Percentiles rank a stretch among this genome's conserved stretches.
Conservation (phyloP, 2,797 vertebrate genomes). For the Salarias fasciatus region DNA sequence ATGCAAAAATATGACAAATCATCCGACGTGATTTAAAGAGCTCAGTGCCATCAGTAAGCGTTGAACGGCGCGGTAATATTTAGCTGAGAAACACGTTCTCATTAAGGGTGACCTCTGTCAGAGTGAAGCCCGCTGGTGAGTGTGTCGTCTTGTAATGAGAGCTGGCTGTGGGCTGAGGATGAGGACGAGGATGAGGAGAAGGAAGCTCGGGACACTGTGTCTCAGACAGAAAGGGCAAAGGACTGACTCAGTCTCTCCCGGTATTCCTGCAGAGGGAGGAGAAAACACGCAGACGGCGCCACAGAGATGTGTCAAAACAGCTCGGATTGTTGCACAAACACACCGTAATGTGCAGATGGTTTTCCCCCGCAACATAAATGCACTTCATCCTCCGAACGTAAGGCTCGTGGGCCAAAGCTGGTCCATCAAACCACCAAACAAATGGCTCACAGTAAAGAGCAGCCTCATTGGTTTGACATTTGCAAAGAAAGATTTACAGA, state of each 20-base stretch:
- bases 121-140: constrained; percentile 32
- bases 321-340: not conserved
- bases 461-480: too few species aligned
- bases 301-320: not conserved
- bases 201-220: constrained; percentile 46
- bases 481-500: too few species aligned
- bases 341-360: not conserved
- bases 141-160: constrained; percentile 58
- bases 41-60: not conserved
- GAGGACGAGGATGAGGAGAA: constrained; percentile 44
- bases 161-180: constrained; percentile 47
- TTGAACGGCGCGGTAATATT: constrained; percentile 11
- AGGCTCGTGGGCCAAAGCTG: too few species aligned
- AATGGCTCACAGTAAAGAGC: too few species aligned
- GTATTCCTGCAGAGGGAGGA: constrained; percentile 2
- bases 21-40: constrained; percentile 1
- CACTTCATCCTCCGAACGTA: too few species aligned
- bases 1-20: not conserved
- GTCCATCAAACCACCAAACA: too few species aligned
- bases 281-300: not conserved
- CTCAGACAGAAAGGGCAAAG: constrained; percentile 47
- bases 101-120: constrained; percentile 51
- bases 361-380: too few species aligned
- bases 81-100: constrained; percentile 30
- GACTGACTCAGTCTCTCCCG: constrained; percentile 26